phyloP scores from a whole-genome alignment of 2,113 vertebrate genomes.

The Pangasianodon hypophthalmus region DNA sequence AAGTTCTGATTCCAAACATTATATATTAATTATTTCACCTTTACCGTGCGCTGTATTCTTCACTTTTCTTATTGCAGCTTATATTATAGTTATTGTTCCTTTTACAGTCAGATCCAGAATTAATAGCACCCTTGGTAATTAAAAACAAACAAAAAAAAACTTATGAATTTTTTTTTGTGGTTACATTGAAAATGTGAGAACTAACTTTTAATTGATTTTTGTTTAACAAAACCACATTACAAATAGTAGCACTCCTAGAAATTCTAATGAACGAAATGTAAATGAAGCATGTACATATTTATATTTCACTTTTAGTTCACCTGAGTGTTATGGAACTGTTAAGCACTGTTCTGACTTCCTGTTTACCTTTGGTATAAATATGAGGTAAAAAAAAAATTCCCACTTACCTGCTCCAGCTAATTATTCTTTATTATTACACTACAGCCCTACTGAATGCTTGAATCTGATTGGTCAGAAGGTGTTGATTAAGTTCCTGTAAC shows the following conservation, averaged over 20 bases:
- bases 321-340: not conserved
- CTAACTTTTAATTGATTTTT: not conserved
- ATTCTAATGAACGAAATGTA: not conserved
- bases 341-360: not conserved
- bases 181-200: not conserved
- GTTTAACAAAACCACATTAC: not conserved
- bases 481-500: not conserved
- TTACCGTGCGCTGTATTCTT: not conserved
- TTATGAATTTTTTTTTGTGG: too few species aligned
- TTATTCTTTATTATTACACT: not conserved
- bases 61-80: not conserved
- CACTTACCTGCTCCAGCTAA: not conserved
- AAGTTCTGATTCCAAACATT: not conserved
- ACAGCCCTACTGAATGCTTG: not conserved
- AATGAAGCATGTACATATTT: not conserved
- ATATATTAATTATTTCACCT: not conserved
- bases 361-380: too few species aligned
- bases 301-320: not conserved
- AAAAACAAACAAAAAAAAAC: not conserved
- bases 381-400: not conserved
- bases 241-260: not conserved
- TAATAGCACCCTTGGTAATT: not conserved
- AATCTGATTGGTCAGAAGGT: not conserved
- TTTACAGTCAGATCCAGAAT: not conserved
- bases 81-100: not conserved